Percentiles rank a stretch among this genome's conserved stretches.
These are phyloP conservation scores for Agelas oroides DNA, from an alignment of 37 sponge, comb jelly and placozoan genomes.

Conservation along the genomic window DNA sequence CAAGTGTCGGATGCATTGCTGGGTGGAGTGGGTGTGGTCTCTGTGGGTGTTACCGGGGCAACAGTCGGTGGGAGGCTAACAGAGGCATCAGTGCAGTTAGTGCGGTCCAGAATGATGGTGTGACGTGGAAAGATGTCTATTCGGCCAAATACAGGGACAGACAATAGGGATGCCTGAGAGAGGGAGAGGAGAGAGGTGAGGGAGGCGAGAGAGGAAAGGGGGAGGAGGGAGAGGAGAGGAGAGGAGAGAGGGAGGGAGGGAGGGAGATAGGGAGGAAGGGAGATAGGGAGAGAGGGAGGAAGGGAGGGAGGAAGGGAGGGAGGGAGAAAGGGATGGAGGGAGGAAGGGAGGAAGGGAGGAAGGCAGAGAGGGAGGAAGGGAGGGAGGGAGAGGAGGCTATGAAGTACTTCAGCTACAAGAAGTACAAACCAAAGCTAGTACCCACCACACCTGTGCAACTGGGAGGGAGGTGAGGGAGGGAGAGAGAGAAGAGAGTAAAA, in stretches of 20 bases:
- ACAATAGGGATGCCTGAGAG: conserved; percentile 20
- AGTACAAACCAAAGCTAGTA: too few relatives aligned
- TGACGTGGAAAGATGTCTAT: conserved; percentile 14
- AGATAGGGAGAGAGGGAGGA: not conserved
- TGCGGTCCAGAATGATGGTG: conserved; percentile 49
- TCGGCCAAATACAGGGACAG: not conserved
- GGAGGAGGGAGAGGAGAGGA: not conserved
- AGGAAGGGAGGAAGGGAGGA: not conserved
- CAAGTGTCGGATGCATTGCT: not conserved
- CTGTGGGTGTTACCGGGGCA: too few relatives aligned
- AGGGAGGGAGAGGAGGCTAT: not conserved
- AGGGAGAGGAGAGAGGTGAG: not conserved
- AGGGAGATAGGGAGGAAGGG: not conserved
- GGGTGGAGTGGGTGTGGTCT: too few relatives aligned
- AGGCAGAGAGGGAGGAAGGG: not conserved
- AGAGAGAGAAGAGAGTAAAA: too few relatives aligned
- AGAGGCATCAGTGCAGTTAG: conserved; percentile 2
- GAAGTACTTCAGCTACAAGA: too few relatives aligned
- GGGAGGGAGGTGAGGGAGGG: too few relatives aligned
- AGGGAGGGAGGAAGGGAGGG: not conserved
- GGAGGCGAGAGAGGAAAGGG: not conserved
- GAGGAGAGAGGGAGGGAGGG: not conserved
- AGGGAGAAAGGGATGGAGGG: not conserved
- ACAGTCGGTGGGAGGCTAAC: too few relatives aligned
- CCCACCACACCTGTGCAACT: too few relatives aligned